Evolutionary conservation across 2,888 invertebrate genomes (phyloP).

Genomic region (Dryomyza anilis): DNA sequence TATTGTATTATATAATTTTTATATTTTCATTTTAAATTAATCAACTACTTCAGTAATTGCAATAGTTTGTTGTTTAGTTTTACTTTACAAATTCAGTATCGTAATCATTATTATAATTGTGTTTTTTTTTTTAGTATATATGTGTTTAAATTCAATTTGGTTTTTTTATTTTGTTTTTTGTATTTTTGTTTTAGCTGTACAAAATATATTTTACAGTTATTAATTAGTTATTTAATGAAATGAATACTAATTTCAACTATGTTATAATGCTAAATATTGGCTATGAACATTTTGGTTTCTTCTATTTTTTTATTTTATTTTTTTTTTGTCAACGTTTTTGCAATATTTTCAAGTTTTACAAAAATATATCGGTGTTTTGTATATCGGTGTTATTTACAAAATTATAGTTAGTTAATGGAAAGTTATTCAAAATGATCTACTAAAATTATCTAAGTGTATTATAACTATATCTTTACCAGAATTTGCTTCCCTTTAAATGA

Average conservation of each 20-base stretch:
- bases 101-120: conserved; percentile 4
- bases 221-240: not conserved
- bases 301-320: not conserved
- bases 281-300: conserved; percentile 5
- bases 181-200: conserved; percentile 8
- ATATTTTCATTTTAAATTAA: conserved; percentile 48
- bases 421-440: not conserved
- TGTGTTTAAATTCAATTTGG: not conserved
- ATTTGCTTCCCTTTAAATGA: not conserved
- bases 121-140: not conserved
- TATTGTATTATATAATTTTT: conserved; percentile 22
- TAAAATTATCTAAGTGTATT: not conserved
- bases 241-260: not conserved
- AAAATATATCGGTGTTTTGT: conserved; percentile 47
- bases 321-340: not conserved
- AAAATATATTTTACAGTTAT: conserved; percentile 16
- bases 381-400: conserved; percentile 21
- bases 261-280: conserved; percentile 7
- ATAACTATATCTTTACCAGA: not conserved
- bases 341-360: conserved; percentile 19
- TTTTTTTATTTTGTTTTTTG: not conserved
- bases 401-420: no score
- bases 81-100: conserved; percentile 9
- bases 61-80: conserved; percentile 11
- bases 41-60: conserved; percentile 53